phyloP scores from a whole-genome alignment of 2,888 invertebrate species.

The Tortrix viridana region DNA sequence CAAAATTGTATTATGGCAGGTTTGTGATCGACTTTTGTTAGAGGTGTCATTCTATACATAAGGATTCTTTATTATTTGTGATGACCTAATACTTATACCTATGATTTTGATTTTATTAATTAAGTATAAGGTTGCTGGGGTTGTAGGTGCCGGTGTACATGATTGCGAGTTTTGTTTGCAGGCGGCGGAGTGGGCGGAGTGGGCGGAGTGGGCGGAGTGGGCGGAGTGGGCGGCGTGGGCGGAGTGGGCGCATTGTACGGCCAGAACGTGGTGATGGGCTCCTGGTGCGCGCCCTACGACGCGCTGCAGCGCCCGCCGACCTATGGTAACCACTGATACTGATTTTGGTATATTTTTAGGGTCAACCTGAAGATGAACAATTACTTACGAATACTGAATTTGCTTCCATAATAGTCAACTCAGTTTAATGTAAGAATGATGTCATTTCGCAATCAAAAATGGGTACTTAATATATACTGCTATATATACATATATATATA shows the following conservation, averaged over 20 bases:
- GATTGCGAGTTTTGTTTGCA: slow-evolving; percentile 36
- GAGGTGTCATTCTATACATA: neutral
- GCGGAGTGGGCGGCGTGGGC: slow-evolving; percentile 71
- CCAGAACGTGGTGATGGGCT: slow-evolving; percentile 91
- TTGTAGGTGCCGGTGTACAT: neutral
- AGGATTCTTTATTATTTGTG: neutral
- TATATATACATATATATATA: no score
- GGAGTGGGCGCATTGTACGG: slow-evolving; percentile 88
- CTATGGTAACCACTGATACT: slow-evolving; percentile 84
- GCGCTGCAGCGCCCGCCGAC: slow-evolving; percentile 93
- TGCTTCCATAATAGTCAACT: no score
- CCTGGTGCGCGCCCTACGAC: slow-evolving; percentile 90
- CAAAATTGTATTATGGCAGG: slow-evolving; percentile 58
- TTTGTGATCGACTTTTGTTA: slow-evolving; percentile 19
- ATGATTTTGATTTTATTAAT: neutral
- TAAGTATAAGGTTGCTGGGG: neutral
- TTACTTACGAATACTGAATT: no score
- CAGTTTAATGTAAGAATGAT: no score
- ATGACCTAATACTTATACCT: no score
- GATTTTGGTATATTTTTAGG: neutral
- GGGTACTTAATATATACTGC: no score
- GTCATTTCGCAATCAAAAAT: no score
- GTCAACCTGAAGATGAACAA: no score
- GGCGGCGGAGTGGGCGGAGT: slow-evolving; percentile 47
- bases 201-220: slow-evolving; percentile 53